These are phyloP conservation scores for Xenops minutus DNA, from an alignment of 2,797 vertebrate species.

Conservation along the genomic window DNA sequence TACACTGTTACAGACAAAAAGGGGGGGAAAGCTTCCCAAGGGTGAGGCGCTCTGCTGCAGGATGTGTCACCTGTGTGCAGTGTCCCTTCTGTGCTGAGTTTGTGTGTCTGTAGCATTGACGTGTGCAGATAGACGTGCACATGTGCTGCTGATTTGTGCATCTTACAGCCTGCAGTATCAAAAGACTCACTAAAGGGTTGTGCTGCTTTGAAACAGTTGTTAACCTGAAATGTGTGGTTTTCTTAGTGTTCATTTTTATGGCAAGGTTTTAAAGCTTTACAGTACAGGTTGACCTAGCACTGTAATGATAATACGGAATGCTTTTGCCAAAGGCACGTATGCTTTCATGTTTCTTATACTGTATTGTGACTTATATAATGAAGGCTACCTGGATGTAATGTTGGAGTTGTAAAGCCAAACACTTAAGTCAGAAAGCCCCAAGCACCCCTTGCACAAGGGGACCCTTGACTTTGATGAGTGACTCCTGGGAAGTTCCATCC, in stretches of 20 bases:
- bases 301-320: neutral
- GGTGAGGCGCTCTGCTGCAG: neutral
- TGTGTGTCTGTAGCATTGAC: accelerated
- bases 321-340: neutral
- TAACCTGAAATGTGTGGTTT: neutral
- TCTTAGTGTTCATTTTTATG: neutral
- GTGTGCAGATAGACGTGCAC: accelerated
- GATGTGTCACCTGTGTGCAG: neutral
- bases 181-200: neutral
- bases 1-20: neutral
- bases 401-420: neutral
- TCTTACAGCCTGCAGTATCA: neutral
- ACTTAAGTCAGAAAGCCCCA: neutral
- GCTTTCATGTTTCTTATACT: accelerated
- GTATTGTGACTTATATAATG: neutral
- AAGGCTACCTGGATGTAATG: neutral
- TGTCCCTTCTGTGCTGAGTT: neutral
- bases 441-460: neutral
- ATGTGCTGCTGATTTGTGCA: neutral
- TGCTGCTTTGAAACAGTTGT: neutral
- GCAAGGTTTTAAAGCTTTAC: neutral
- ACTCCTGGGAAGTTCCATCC: neutral
- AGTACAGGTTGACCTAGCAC: neutral
- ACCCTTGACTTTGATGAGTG: neutral
- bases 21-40: neutral